Evolutionary conservation across 2,797 vertebrate species (phyloP).

Genomic region (Arctocebus calabarensis): DNA sequence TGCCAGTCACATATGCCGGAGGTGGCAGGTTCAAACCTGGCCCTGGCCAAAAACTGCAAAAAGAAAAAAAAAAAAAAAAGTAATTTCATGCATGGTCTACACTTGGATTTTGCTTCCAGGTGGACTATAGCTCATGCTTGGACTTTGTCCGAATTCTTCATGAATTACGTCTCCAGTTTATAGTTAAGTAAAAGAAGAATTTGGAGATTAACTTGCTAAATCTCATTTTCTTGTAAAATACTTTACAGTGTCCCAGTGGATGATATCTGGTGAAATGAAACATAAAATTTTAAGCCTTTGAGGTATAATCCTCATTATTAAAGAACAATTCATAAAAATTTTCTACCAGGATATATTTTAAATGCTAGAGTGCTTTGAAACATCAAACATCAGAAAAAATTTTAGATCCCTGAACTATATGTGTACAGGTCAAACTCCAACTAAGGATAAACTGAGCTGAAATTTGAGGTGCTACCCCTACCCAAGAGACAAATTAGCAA

Average conservation of each 20-base stretch:
- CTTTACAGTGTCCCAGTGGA: not conserved
- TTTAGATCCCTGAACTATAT: not conserved
- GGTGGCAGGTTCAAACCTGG: too few species aligned
- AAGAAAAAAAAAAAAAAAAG: too few species aligned
- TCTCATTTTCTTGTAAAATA: slow-evolving; percentile 25
- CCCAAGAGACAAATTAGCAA: not conserved
- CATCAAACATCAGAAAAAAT: not conserved
- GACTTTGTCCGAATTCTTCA: not conserved
- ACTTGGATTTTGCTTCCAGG: not conserved
- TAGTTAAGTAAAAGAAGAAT: not conserved
- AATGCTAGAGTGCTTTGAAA: slow-evolving; percentile 10
- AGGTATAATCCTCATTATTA: slow-evolving; percentile 26
- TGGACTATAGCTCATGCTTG: not conserved
- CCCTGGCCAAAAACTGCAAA: too few species aligned
- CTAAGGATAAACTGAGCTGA: slow-evolving; percentile 10
- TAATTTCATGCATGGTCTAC: not conserved
- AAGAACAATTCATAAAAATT: slow-evolving; percentile 34
- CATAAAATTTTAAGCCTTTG: slow-evolving; percentile 26
- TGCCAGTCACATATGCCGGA: too few species aligned
- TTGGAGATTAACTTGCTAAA: not conserved
- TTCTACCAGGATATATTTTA: not conserved
- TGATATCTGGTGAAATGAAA: slow-evolving; percentile 29
- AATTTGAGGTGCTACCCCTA: not conserved
- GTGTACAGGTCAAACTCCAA: not conserved
- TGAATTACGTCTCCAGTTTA: not conserved